phyloP scores from a whole-genome alignment of 1,140 invertebrate genomes.

The Sipha flava region DNA sequence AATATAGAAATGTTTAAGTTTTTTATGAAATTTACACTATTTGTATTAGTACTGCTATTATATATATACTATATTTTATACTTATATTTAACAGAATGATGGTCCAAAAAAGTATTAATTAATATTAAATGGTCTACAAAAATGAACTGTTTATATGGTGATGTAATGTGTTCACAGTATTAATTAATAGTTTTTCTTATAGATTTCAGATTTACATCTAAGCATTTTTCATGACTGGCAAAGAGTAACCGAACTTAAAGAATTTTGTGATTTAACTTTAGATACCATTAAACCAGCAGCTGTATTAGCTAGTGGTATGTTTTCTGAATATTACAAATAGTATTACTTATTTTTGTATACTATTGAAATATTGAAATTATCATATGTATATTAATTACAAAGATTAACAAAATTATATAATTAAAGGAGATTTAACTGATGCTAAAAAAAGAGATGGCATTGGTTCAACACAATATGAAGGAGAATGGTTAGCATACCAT shows the following conservation, averaged over 20 bases:
- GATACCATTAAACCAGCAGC: conserved; percentile 65
- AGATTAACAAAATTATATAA: not conserved
- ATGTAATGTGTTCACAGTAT: no score
- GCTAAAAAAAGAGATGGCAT: conserved; percentile 69
- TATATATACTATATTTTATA: no score
- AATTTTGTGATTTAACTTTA: conserved; percentile 71
- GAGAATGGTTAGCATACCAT: conserved; percentile 78
- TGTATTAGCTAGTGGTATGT: conserved; percentile 68
- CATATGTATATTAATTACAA: not conserved
- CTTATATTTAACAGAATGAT: no score
- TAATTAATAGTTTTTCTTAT: conserved; percentile 41
- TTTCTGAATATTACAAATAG: not conserved
- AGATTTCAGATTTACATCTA: conserved; percentile 84
- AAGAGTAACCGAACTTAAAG: conserved; percentile 65
- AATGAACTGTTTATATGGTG: no score
- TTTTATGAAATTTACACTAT: no score
- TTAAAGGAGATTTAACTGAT: conserved; percentile 77
- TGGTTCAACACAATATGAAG: conserved; percentile 69
- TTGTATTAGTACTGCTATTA: no score
- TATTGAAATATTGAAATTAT: no score
- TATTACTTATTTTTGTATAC: no score
- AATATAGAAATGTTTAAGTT: no score
- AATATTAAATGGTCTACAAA: no score
- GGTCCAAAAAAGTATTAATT: no score
- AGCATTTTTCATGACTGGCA: conserved; percentile 71